phyloP scores from a whole-genome alignment of 2,797 vertebrate genomes.

The Typhlichthys subterraneus region DNA sequence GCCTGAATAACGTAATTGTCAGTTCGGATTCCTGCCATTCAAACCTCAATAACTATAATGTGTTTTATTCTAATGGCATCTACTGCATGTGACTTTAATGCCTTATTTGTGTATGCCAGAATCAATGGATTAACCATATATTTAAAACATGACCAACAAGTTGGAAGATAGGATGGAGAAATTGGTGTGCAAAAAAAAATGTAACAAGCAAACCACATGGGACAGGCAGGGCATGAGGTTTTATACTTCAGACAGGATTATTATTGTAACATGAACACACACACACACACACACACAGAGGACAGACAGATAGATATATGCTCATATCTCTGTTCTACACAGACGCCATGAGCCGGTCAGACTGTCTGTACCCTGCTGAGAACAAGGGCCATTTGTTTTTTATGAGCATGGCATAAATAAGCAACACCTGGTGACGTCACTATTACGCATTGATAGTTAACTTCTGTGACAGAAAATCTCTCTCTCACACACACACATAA shows the following conservation, averaged over 20 bases:
- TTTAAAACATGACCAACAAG: constrained; percentile 45
- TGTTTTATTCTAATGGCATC: constrained; percentile 8
- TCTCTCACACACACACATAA: constrained; percentile 3
- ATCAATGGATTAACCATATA: constrained; percentile 28
- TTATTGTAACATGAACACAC: constrained; percentile 17
- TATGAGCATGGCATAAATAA: constrained; percentile 19
- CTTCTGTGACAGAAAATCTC: constrained; percentile 21
- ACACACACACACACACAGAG: constrained; percentile 3
- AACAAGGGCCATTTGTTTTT: constrained; percentile 9
- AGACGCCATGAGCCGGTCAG: too few species aligned
- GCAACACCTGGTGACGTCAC: constrained; percentile 63
- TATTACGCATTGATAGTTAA: constrained; percentile 11
- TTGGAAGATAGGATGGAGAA: constrained; percentile 19
- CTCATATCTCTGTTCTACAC: too few species aligned
- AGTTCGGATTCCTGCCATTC: not conserved
- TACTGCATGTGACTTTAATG: constrained; percentile 4
- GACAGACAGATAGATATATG: constrained; percentile 2
- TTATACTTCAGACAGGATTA: constrained; percentile 36
- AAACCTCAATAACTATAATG: constrained; percentile 1
- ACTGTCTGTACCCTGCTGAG: not conserved
- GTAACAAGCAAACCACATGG: constrained; percentile 17
- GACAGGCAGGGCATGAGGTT: constrained; percentile 18
- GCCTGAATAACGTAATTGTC: not conserved
- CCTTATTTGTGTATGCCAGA: constrained; percentile 5
- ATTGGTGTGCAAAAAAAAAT: constrained; percentile 3